These are phyloP conservation scores for Anarsia innoxiella DNA, from an alignment of 2,888 invertebrate genomes.

Conservation along the genomic window DNA sequence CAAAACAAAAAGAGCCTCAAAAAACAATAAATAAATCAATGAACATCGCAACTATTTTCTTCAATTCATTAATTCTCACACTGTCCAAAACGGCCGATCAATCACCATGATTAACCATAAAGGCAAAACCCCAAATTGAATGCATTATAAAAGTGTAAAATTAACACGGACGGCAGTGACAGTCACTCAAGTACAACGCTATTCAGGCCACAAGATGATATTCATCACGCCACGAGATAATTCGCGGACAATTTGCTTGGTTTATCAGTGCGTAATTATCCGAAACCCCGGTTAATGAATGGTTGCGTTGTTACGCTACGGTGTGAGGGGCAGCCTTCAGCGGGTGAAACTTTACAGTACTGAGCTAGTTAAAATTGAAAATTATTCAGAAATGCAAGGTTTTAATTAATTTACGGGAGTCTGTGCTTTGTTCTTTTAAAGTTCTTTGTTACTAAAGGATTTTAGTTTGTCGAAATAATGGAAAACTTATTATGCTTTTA, in stretches of 20 bases:
- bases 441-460: no score
- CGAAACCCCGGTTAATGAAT: constrained; percentile 66
- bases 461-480: no score
- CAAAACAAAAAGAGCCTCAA: no score
- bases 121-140: constrained; percentile 7
- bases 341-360: no score
- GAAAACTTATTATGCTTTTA: no score
- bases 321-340: constrained; percentile 32
- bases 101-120: constrained; percentile 6
- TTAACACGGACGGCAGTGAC: constrained; percentile 11
- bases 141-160: constrained; percentile 12
- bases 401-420: no score
- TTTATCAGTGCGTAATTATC: constrained; percentile 71
- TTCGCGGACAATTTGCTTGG: constrained; percentile 69
- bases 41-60: no score
- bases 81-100: constrained; percentile 4
- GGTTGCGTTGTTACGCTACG: constrained; percentile 42
- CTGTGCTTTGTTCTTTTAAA: no score
- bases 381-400: no score
- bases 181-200: constrained; percentile 26
- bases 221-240: constrained; percentile 57
- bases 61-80: not conserved
- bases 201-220: constrained; percentile 51
- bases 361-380: no score
- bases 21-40: no score